phyloP scores from a whole-genome alignment of 2,888 invertebrate genomes.

The Caenorhabditis becei region DNA sequence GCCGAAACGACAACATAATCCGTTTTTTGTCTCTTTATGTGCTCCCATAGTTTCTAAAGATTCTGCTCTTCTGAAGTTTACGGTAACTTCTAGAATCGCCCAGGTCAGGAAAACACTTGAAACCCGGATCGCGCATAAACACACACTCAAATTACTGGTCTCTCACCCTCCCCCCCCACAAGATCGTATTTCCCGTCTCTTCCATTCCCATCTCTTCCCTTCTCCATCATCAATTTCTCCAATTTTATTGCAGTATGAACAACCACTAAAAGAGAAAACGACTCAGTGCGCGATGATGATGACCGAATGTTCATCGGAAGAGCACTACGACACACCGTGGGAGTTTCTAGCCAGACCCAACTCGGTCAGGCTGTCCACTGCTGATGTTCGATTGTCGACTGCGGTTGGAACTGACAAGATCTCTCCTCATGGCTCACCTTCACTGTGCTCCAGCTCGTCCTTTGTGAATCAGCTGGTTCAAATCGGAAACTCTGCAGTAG shows the following conservation, averaged over 20 bases:
- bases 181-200: slow-evolving; percentile 21
- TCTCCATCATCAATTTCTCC: background rate
- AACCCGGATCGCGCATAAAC: slow-evolving; percentile 24
- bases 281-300: slow-evolving; percentile 30
- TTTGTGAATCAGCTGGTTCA: slow-evolving; percentile 68
- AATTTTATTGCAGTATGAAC: slow-evolving; percentile 22
- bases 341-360: slow-evolving; percentile 76
- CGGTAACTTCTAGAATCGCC: too few relatives aligned
- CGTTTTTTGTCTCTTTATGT: slow-evolving; percentile 20
- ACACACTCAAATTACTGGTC: slow-evolving; percentile 58
- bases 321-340: slow-evolving; percentile 80
- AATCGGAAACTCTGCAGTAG: slow-evolving; percentile 66
- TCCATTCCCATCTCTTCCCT: background rate
- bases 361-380: slow-evolving; percentile 62
- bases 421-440: slow-evolving; percentile 58
- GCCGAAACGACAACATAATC: slow-evolving; percentile 21
- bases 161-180: slow-evolving; percentile 14
- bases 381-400: slow-evolving; percentile 50
- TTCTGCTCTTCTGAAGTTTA: background rate
- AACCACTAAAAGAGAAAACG: background rate
- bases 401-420: background rate
- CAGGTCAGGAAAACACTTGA: slow-evolving; percentile 59
- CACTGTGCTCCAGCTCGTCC: slow-evolving; percentile 58
- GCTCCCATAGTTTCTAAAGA: slow-evolving; percentile 1
- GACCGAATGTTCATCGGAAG: slow-evolving; percentile 63